Base-by-base conservation (phyloP, 2,888 invertebrate genomes). In the Campoplex capitator region DNA sequence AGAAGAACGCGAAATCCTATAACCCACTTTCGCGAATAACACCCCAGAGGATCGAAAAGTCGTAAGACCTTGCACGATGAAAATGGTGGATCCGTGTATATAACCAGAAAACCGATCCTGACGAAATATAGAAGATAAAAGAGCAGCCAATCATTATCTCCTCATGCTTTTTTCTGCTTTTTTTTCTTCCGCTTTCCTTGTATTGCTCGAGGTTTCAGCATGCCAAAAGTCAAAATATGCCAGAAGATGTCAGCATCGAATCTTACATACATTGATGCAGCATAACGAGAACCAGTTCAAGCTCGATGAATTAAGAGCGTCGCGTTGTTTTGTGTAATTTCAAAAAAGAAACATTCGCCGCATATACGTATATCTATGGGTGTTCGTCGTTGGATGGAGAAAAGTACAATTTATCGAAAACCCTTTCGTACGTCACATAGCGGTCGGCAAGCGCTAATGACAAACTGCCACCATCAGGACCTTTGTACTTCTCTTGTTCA, bases 1-100 rank as follows among this genome's bases (percentile, higher is more conserved):
- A 67, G 42, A 81, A 76, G 65, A 75, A 58, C 70, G 75, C 73
- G 82, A 82, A 87, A 87, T 84, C 81, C 78, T 70, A 82, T 84
- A 87, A 84, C 81, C 86, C 84, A 86, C 81, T 84, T 84, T 86
- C 32, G 67, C 32, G 77, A 86, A 81, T 81, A 80, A 73, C 80
- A 67, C 48, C 73, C 71, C 7, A 73, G 76, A 71, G 85, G 32
- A 68, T 71, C n/a, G 65, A n/a, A n/a, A n/a, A 58, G n/a, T 23
- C 73, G 23, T 45, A 35, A 3, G 28, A 74, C 45, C 45, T 42
- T 0, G 42, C 16, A 42, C 38, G 56, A 79, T 42, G 38, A 65
- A 74, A 51, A 67, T 67, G 67, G 67, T 67, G 23, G 67, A 23
- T 71, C 48, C 48, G 35, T n/a, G 62, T 45, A 71, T 45, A 62